A percentile compares a stretch with the other conserved stretches of the same genome.
These are phyloP conservation scores for Heteromormyrus szaboi DNA, from an alignment of 2,797 vertebrate genomes.

Conservation along the genomic window DNA sequence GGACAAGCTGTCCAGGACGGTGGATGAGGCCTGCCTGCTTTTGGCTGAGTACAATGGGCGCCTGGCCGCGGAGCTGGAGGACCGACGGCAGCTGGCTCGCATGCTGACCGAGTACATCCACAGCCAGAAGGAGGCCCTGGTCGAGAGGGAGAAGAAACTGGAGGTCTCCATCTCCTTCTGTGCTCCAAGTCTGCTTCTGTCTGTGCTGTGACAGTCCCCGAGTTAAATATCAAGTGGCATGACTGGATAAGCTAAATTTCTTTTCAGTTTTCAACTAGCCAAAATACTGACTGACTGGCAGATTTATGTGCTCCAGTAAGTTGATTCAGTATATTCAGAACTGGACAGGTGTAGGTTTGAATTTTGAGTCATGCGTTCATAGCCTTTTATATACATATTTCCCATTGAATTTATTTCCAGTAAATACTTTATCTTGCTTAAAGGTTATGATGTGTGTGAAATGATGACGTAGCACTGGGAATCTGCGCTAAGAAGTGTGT, in stretches of 20 bases:
- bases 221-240: not conserved
- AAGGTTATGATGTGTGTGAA: not conserved
- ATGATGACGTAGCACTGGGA: not conserved
- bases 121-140: constrained; percentile 89
- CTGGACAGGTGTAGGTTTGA: not conserved
- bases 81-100: constrained; percentile 88
- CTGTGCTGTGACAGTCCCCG: not conserved
- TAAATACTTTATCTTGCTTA: not conserved
- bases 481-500: not conserved
- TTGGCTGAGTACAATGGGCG: constrained; percentile 95
- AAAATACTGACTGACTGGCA: not conserved
- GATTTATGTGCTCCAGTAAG: not conserved
- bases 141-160: constrained; percentile 89
- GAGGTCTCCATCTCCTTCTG: constrained; percentile 62
- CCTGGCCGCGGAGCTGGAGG: constrained; percentile 92
- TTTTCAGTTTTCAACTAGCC: not conserved
- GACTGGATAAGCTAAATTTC: not conserved
- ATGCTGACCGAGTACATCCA: constrained; percentile 94
- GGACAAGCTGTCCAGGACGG: constrained; percentile 90
- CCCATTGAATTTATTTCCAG: not conserved
- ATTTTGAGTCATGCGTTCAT: not conserved
- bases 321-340: not conserved
- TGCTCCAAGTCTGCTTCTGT: not conserved
- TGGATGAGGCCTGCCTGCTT: constrained; percentile 93
- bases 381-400: not conserved